Evolutionary conservation across 2,797 vertebrate species (phyloP), one percentile per base, ranked within the genome.

Genomic region (Sternarchorhynchus goeldii): DNA sequence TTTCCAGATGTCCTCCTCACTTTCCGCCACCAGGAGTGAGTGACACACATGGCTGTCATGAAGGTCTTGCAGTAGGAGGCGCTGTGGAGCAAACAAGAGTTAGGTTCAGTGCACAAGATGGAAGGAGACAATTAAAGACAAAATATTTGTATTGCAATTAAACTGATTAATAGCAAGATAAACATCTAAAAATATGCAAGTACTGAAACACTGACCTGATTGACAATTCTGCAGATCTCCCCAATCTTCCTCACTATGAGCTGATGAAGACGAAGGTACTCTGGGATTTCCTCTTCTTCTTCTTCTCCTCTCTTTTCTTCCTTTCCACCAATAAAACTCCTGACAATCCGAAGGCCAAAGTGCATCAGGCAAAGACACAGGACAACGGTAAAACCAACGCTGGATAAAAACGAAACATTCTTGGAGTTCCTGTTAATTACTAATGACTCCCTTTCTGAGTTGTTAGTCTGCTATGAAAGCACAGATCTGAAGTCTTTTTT

Each of bases 1-100:
- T 90, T 99, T 98, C 98, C 98, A 99, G 88, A 99, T 95, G 82
- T 99, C 97, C 81, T 99, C 98, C 79, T 99, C 98, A 3, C 97
- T 99, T 91, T 99, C 98, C 5, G 96, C 98, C 82, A 99, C 97
- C 90, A 99, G 91, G 41, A 99, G 92, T 5, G 95, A 96, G 89
- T 99, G 96, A 85, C 98, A 99, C 73, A 96, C 88, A 5, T 96
- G 97, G 71, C 95, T 99, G 88, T 99, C 98, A 1, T 99, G 97
- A 4, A 99, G 91, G 85, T 98, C 97, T 84, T 99, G 97, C 80
- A 99, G 93, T 68, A 99, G 91, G 88, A 99, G 94, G 73, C 95
- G 94, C 98, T 94, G 68, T 58, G 45, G 57, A 82, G 55, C 29
- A 64, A 20, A 41, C 16, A 5, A 25, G 31, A 29, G 25, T 56